A percentile compares a stretch with the other conserved stretches of the same genome.
These are phyloP conservation scores for Platysternon megacephalum DNA, from an alignment of 2,113 vertebrate genomes.

Conservation along the genomic window DNA sequence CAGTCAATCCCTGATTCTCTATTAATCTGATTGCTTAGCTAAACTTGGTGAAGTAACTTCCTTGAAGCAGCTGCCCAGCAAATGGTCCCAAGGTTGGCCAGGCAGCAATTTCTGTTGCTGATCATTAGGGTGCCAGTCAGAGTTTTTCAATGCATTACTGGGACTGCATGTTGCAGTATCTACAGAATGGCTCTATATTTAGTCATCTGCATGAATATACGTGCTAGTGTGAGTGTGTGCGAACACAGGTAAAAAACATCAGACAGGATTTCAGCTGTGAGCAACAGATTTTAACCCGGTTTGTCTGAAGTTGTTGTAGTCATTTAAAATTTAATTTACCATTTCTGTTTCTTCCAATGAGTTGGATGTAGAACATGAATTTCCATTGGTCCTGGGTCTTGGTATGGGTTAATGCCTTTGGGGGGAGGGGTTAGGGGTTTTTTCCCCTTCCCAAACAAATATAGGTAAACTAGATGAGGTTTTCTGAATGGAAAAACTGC, in stretches of 20 bases:
- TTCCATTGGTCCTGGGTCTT: neutral
- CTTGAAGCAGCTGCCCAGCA: neutral
- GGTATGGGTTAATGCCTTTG: neutral
- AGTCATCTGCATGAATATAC: neutral
- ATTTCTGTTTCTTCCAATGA: slow-evolving; percentile 38
- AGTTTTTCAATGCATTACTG: neutral
- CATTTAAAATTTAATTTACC: slow-evolving; percentile 58
- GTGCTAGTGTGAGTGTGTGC: neutral
- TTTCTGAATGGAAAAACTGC: neutral
- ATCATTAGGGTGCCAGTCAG: neutral
- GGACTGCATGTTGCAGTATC: neutral
- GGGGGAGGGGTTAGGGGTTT: neutral
- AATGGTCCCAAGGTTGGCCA: neutral
- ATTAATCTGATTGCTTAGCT: neutral
- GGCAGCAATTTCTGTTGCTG: neutral
- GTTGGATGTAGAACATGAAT: slow-evolving; percentile 47
- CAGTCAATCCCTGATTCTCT: neutral
- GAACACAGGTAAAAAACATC: neutral
- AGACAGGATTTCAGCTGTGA: slow-evolving; percentile 48
- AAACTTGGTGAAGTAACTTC: neutral
- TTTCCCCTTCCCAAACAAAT: neutral
- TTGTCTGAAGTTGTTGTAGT: slow-evolving; percentile 58
- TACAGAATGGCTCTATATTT: rapidly evolving
- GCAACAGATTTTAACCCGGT: slow-evolving; percentile 60
- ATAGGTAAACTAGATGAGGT: neutral